Conservation (phyloP, 2,888 invertebrate species). For the Gymnosoma rotundatum region DNA sequence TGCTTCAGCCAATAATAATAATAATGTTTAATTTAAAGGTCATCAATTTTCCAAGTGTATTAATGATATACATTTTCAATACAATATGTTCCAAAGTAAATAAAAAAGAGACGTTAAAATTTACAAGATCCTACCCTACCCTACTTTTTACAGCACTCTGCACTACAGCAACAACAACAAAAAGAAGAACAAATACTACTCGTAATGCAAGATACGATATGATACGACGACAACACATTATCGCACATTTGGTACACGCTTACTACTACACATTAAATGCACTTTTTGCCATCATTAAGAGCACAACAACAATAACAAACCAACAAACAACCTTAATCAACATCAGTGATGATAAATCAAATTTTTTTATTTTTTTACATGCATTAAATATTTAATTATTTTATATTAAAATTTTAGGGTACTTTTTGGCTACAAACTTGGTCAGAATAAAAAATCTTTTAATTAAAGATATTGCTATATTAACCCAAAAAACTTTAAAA, state of each 20-base stretch:
- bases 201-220: slow-evolving; percentile 25
- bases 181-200: slow-evolving; percentile 26
- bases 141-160: slow-evolving; percentile 60
- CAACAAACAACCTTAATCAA: slow-evolving; percentile 21
- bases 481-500: too few relatives aligned
- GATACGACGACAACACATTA: slow-evolving; percentile 25
- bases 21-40: slow-evolving; percentile 47
- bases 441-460: too few relatives aligned
- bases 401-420: background rate
- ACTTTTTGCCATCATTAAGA: slow-evolving; percentile 15
- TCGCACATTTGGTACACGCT: slow-evolving; percentile 49
- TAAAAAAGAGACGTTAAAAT: slow-evolving; percentile 31
- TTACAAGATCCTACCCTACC: slow-evolving; percentile 65
- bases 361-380: background rate
- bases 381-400: background rate
- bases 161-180: slow-evolving; percentile 38
- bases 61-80: slow-evolving; percentile 3
- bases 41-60: slow-evolving; percentile 64
- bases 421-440: too few relatives aligned
- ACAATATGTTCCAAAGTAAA: slow-evolving; percentile 13
- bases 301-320: slow-evolving; percentile 4
- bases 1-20: background rate
- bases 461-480: too few relatives aligned
- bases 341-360: slow-evolving; percentile 24
- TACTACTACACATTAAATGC: slow-evolving; percentile 16